Percentiles rank a stretch among this genome's conserved stretches.
phyloP scores from a whole-genome alignment of 2,888 invertebrate species.

The Stramonita haemastoma region DNA sequence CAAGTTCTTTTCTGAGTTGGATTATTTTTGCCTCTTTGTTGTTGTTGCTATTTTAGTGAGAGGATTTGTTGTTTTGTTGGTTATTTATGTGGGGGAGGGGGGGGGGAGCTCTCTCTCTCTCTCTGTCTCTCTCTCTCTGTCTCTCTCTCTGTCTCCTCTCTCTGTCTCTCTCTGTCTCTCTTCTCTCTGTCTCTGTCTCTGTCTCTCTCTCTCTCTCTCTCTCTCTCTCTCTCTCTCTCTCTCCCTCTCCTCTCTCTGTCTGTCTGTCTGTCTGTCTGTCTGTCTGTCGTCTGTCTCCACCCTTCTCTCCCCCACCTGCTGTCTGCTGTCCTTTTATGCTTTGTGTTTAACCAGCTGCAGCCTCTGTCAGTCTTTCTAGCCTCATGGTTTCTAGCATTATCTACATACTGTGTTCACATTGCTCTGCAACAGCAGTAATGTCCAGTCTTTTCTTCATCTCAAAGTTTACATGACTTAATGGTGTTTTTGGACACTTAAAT shows the following conservation, averaged over 20 bases:
- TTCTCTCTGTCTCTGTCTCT: not conserved
- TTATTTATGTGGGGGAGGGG: no score
- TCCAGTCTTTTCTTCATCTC: no score
- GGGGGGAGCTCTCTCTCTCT: not conserved
- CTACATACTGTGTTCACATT: no score
- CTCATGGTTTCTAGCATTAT: not conserved
- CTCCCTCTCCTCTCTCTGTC: not conserved
- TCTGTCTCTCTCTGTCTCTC: not conserved
- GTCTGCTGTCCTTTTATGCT: not conserved
- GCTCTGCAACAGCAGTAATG: no score
- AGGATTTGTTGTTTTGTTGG: no score
- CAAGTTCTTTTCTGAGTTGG: not conserved
- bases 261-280: not conserved
- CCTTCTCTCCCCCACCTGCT: not conserved
- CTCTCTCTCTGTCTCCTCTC: not conserved
- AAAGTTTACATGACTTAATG: no score
- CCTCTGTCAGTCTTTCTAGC: not conserved
- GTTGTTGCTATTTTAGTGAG: no score
- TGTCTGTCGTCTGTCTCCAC: not conserved
- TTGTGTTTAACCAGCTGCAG: not conserved
- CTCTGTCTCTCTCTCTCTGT: slow-evolving; percentile 1
- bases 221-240: not conserved
- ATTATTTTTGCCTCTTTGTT: no score
- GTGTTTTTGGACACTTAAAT: no score
- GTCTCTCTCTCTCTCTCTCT: not conserved